phyloP scores from a whole-genome alignment of 64 coral and sea anemone genomes.

The Orbicella faveolata region DNA sequence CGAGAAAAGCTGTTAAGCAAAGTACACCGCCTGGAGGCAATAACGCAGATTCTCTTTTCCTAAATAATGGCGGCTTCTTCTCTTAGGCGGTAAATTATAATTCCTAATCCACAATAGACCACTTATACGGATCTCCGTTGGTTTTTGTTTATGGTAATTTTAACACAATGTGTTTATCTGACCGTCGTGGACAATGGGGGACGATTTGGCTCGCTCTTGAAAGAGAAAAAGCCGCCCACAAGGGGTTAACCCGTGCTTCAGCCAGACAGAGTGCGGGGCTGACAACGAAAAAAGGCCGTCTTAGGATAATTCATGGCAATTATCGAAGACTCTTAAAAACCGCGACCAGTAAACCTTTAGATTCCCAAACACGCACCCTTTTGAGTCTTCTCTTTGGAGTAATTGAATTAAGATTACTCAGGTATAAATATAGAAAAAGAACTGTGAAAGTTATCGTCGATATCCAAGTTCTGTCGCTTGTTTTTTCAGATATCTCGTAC shows the following conservation, averaged over 20 bases:
- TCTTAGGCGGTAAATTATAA: slow-evolving; percentile 68
- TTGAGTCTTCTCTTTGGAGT: background rate
- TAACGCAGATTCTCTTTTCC: slow-evolving; percentile 51
- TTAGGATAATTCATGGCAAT: background rate
- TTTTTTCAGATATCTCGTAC: background rate
- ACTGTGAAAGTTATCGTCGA: background rate
- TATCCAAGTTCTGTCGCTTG: background rate
- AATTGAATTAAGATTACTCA: slow-evolving; percentile 12
- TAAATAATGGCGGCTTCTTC: slow-evolving; percentile 70
- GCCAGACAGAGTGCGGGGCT: background rate
- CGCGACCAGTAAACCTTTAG: background rate
- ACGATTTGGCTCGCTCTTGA: slow-evolving; percentile 72
- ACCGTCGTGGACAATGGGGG: slow-evolving; percentile 52
- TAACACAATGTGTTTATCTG: slow-evolving; percentile 79
- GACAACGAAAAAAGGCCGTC: background rate
- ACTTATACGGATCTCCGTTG: slow-evolving; percentile 78
- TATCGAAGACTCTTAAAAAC: slow-evolving; percentile 28
- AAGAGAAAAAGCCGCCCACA: slow-evolving; percentile 15
- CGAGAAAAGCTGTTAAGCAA: slow-evolving; percentile 87
- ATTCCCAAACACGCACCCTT: background rate
- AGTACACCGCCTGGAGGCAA: slow-evolving; percentile 72
- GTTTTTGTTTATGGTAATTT: slow-evolving; percentile 98
- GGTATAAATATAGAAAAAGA: background rate
- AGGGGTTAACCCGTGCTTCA: background rate
- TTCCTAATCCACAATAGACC: slow-evolving; percentile 73